Base-by-base conservation (phyloP, 2,888 invertebrate species). In the Nasonovia ribisnigri region DNA sequence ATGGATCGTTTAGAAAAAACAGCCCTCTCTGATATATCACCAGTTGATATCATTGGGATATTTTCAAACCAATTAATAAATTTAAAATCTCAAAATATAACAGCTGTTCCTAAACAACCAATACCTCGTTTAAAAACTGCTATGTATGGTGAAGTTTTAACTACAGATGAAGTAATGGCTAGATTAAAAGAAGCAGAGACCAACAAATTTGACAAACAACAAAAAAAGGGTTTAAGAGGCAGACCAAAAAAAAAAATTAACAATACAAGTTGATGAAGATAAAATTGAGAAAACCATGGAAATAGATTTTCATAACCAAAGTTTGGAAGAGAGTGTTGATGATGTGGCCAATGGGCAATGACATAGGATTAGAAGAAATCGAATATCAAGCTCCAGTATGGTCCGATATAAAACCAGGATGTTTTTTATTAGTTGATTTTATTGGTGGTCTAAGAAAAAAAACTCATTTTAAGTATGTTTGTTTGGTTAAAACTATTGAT, bases 361-460 rank as follows among this genome's bases (percentile, higher is more conserved):
- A 60, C 29, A 60, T 5, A 29, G 60, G 60, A 60, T 6, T 60
- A 10, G 29, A 60, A 60, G 60, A 60, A 60, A 29, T 60, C 29
- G 60, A 60, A 60, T 60, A 60, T 60, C 60, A 60, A 60, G 29
- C 60, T 60, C 60, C 60, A 60, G 29, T 60, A 60, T 60, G 60
- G 60, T 60, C 60, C 10, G 29, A 24, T 84, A 42, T 84, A 42
- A 84, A 43, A 26, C 43, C 84, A 86, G 48, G 48, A 48, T 86
- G 29, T 86, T 86, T 86, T 48, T 86, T 86, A 86, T n/a, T 86
- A 13, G 48, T 86, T 48, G 86, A 48, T 24, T 84, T 84, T 84
- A 43, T 43, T 26, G 43, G 86, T 86, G 86, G 86, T 48, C 29
- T 46, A 29, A 48, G 86, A 86, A 86, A 29, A 48, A 86, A 86